Evolutionary conservation across 2,797 vertebrate genomes (phyloP).

Genomic region (Tauraco hartlaubi): DNA sequence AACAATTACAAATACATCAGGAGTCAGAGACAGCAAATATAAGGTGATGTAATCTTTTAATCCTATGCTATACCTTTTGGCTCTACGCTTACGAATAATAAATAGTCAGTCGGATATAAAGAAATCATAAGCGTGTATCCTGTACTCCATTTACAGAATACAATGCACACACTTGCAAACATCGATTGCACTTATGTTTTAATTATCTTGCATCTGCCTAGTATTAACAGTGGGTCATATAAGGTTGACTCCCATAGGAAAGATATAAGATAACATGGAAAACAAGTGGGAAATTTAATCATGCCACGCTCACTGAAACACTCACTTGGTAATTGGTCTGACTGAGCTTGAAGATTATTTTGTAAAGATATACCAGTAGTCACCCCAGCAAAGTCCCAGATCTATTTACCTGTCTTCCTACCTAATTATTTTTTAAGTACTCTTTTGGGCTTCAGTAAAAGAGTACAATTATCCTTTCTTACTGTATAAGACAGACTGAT

Average conservation of each 20-base stretch:
- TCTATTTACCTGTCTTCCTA: not conserved
- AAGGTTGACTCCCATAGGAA: not conserved
- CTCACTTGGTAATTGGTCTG: constrained; percentile 18
- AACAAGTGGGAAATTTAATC: not conserved
- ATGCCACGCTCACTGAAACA: not conserved
- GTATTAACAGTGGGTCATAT: not conserved
- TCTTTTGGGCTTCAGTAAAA: not conserved
- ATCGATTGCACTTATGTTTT: not conserved
- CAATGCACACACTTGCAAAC: not conserved
- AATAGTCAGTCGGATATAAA: not conserved
- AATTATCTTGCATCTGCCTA: not conserved
- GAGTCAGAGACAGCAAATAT: not conserved
- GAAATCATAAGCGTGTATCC: not conserved
- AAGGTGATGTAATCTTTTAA: not conserved
- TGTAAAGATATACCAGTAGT: not conserved
- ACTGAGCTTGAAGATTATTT: constrained; percentile 7
- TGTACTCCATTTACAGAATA: not conserved
- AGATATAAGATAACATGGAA: not conserved
- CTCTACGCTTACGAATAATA: not conserved
- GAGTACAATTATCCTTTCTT: not conserved
- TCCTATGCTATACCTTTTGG: not conserved
- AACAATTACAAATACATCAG: not conserved
- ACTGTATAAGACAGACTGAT: not conserved
- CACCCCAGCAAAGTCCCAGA: not conserved
- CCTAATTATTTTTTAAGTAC: not conserved